Conservation (phyloP, 2,888 invertebrate species). For the Ormyrus labotus region DNA sequence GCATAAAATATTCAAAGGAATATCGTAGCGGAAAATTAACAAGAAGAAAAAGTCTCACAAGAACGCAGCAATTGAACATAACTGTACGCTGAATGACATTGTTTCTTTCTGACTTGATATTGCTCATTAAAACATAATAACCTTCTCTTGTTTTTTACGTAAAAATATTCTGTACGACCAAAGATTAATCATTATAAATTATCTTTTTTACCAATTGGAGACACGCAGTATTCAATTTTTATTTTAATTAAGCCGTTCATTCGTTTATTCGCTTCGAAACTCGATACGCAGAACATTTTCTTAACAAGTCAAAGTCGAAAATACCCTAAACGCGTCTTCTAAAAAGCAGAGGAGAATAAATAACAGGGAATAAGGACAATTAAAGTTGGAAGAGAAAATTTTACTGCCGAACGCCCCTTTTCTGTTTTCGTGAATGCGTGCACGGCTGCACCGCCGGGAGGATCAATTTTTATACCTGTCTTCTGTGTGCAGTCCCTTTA, state of each 20-base stretch:
- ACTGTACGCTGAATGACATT: slow-evolving; percentile 42
- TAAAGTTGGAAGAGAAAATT: slow-evolving; percentile 7
- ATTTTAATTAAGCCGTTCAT: too few species aligned
- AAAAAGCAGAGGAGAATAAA: background rate
- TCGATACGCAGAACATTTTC: too few species aligned
- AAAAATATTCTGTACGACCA: too few species aligned
- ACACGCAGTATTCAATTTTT: too few species aligned
- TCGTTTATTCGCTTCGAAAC: too few species aligned
- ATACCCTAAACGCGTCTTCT: background rate
- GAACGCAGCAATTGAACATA: slow-evolving; percentile 33
- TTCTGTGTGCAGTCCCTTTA: slow-evolving; percentile 22
- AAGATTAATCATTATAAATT: slow-evolving; percentile 1
- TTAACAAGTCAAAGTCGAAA: background rate
- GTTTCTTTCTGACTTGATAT: slow-evolving; percentile 43
- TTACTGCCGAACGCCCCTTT: slow-evolving; percentile 17
- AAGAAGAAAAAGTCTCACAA: slow-evolving; percentile 34
- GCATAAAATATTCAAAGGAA: slow-evolving; percentile 2
- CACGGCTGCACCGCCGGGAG: background rate
- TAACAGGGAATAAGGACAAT: too few species aligned
- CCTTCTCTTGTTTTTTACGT: slow-evolving; percentile 7
- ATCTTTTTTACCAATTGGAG: background rate
- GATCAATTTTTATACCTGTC: slow-evolving; percentile 49
- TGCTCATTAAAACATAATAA: slow-evolving; percentile 38
- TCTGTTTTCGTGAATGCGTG: slow-evolving; percentile 25
- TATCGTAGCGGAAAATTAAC: slow-evolving; percentile 32